Percentiles rank a stretch among this genome's conserved stretches.
Conservation (phyloP, 2,888 invertebrate genomes). For the Nomada fabriciana region DNA sequence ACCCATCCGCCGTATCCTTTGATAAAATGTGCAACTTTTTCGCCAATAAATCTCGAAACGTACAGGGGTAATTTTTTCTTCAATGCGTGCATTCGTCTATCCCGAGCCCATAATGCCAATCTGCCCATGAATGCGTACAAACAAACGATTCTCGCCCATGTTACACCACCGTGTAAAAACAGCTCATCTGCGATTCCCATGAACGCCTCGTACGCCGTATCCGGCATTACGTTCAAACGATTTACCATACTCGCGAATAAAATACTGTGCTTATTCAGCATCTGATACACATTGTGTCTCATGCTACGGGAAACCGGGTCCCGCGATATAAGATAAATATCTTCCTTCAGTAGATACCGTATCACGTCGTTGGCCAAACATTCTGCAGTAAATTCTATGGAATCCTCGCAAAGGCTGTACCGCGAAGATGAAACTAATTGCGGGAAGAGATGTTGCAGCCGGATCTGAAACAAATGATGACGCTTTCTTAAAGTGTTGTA, state of each 20-base stretch:
- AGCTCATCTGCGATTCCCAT: slow-evolving; percentile 84
- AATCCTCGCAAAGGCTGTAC: slow-evolving; percentile 78
- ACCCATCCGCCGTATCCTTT: slow-evolving; percentile 85
- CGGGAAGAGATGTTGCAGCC: slow-evolving; percentile 81
- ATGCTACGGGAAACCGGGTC: slow-evolving; percentile 84
- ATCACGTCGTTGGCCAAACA: slow-evolving; percentile 82
- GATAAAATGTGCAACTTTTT: slow-evolving; percentile 83
- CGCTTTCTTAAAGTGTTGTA: background rate
- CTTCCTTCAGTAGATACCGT: slow-evolving; percentile 81
- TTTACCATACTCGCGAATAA: slow-evolving; percentile 85
- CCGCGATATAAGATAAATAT: slow-evolving; percentile 81
- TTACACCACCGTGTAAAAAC: slow-evolving; percentile 83
- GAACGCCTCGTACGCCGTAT: slow-evolving; percentile 83
- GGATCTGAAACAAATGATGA: slow-evolving; percentile 74
- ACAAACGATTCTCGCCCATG: slow-evolving; percentile 84
- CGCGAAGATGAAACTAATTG: slow-evolving; percentile 77
- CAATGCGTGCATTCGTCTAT: slow-evolving; percentile 81
- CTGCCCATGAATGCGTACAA: slow-evolving; percentile 84
- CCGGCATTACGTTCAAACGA: slow-evolving; percentile 83
- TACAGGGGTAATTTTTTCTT: slow-evolving; percentile 82
- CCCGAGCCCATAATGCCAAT: slow-evolving; percentile 82
- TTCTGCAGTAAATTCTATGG: slow-evolving; percentile 81
- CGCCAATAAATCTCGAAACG: slow-evolving; percentile 83
- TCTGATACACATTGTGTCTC: slow-evolving; percentile 84
- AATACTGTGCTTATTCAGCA: slow-evolving; percentile 84